Conservation (phyloP, 2,888 invertebrate species). For the Himalopsyche japonica region DNA sequence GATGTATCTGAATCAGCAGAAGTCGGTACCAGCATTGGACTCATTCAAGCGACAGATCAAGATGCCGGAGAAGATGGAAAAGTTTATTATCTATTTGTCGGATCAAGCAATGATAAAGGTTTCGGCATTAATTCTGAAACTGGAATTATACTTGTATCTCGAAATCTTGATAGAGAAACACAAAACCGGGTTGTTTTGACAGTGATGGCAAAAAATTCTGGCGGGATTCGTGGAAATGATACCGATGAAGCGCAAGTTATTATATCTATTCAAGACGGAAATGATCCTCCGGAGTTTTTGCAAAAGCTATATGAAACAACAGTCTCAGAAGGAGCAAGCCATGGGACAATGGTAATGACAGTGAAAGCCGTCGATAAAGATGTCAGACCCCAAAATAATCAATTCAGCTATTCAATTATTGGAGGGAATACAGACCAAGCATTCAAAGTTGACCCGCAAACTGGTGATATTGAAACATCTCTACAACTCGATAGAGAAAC, state of each 20-base stretch:
- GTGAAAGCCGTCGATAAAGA: constrained; percentile 92
- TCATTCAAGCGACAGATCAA: constrained; percentile 85
- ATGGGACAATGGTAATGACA: constrained; percentile 74
- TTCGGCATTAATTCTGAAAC: constrained; percentile 84
- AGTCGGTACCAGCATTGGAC: constrained; percentile 82
- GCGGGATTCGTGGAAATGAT: constrained; percentile 91
- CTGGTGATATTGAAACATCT: constrained; percentile 80
- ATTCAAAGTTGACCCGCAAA: constrained; percentile 86
- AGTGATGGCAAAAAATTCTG: constrained; percentile 92
- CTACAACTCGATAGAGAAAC: constrained; percentile 80
- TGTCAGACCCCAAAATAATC: constrained; percentile 86
- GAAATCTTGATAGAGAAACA: constrained; percentile 82
- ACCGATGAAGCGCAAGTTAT: constrained; percentile 94
- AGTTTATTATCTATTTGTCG: constrained; percentile 90
- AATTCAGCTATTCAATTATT: constrained; percentile 88
- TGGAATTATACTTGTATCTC: constrained; percentile 82
- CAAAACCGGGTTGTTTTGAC: constrained; percentile 88
- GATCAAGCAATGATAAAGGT: constrained; percentile 89
- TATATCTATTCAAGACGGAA: constrained; percentile 92
- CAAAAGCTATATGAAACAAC: constrained; percentile 75
- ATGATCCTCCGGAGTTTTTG: constrained; percentile 94
- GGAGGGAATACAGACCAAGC: constrained; percentile 81
- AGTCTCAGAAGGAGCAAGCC: constrained; percentile 77
- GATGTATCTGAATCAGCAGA: constrained; percentile 91
- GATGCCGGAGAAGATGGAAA: constrained; percentile 86